Percentiles rank a stretch among this genome's conserved stretches.
Evolutionary conservation across 2,113 vertebrate species (phyloP).

Genomic region (Chloebia gouldiae): DNA sequence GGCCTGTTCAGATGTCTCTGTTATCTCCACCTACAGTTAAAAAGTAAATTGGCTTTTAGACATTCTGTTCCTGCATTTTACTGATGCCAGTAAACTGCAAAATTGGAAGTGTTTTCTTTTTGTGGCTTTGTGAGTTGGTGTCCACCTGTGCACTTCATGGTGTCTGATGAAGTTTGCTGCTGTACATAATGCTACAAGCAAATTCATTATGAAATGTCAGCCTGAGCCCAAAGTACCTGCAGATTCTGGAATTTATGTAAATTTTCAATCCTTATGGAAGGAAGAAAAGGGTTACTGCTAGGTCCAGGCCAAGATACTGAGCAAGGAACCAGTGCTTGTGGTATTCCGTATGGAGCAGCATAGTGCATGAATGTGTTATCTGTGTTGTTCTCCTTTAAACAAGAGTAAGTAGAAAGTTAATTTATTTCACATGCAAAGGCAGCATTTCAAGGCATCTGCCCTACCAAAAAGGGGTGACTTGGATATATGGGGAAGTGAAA

Average conservation of each 20-base stretch:
- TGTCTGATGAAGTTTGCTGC: not conserved
- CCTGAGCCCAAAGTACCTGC: not conserved
- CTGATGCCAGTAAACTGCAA: not conserved
- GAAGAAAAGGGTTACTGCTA: not conserved
- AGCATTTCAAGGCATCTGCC: not conserved
- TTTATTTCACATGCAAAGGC: not conserved
- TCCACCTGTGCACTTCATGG: not conserved
- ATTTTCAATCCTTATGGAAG: not conserved
- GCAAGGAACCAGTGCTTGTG: not conserved
- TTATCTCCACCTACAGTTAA: conserved; percentile 23
- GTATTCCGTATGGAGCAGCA: not conserved
- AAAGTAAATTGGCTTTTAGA: not conserved
- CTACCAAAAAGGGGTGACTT: not conserved
- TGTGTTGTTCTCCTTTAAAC: not conserved
- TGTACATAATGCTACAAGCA: not conserved
- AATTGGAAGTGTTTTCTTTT: not conserved
- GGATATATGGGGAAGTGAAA: not conserved
- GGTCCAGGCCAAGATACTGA: not conserved
- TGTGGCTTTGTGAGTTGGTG: not conserved
- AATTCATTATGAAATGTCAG: not conserved
- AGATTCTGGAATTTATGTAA: not conserved
- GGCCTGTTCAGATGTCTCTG: not conserved
- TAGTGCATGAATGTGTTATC: not conserved
- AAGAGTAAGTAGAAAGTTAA: not conserved
- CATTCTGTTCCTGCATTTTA: not conserved